A percentile compares a stretch with the other conserved stretches of the same genome.
These are phyloP conservation scores for Varecia variegata DNA, from an alignment of 2,797 vertebrate genomes.

Conservation along the genomic window DNA sequence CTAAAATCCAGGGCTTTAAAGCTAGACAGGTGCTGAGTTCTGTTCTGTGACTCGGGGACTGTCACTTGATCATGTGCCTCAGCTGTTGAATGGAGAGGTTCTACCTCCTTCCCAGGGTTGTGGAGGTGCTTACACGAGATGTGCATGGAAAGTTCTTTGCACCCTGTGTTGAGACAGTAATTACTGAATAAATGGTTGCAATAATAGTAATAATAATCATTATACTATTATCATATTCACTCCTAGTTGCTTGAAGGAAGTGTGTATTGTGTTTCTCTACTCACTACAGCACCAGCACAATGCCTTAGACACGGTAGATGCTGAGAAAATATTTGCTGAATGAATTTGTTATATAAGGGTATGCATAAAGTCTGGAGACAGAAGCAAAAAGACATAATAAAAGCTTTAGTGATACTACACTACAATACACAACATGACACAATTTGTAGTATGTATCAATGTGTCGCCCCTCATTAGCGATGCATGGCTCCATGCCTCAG, in stretches of 20 bases:
- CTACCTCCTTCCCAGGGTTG: neutral
- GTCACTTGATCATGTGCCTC: rapidly evolving
- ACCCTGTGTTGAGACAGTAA: neutral
- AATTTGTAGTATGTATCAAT: neutral
- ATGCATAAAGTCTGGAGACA: neutral
- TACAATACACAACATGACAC: neutral
- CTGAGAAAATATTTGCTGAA: neutral
- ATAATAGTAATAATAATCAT: neutral
- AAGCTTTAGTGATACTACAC: neutral
- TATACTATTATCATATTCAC: neutral
- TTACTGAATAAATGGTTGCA: neutral
- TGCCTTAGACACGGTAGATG: neutral
- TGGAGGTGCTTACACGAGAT: neutral
- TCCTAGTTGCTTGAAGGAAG: neutral
- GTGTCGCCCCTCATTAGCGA: neutral
- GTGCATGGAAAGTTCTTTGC: neutral
- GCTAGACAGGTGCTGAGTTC: neutral
- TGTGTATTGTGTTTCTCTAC: neutral
- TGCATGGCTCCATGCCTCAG: neutral
- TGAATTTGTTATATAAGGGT: neutral
- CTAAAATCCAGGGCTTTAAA: neutral
- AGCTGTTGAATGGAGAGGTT: neutral
- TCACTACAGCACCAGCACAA: neutral
- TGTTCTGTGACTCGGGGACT: neutral
- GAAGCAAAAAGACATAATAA: neutral